Evolutionary conservation across 2,797 vertebrate species (phyloP), one percentile per base, ranked within the genome.

Genomic region (Sternarchorhynchus goeldii): DNA sequence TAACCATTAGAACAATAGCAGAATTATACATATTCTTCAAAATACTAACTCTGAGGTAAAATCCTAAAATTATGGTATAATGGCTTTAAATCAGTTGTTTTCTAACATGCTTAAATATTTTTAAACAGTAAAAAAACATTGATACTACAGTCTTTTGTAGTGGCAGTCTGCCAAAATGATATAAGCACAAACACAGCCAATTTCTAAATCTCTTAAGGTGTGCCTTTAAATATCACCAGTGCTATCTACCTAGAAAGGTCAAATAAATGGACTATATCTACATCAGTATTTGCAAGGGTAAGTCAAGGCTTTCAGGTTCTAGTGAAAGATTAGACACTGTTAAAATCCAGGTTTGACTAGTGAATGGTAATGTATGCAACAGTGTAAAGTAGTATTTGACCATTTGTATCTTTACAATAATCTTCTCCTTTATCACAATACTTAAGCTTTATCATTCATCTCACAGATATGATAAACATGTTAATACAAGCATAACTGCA

Each of bases 331-430:
- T 45, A 2, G 41, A 2, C 41, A 45, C 41, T 45, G 41, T 45
- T 78, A 73, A 57, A 78, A 34, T 25, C 12, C 67, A 63, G 76
- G 55, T 71, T 53, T 72, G 60, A 17, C 50, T 45, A 78, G 18
- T 32, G 68, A 50, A 39, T 60, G 55, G 36, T 72, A 59, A 73
- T 72, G 18, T 58, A 50, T n/a, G 59, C 31, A 39, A 56, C 2
- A 6, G 8, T n/a, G 31, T 78, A 71, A 78, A 65, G 72, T 56
- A 72, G 31, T 14, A 64, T 25, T 25, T 25, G 34, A 59, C 32
- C 64, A 12, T 14, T 1, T 3, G 65, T 0, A 64, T 63, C 41
- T 70, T 62, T n/a, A 55, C 4, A 36, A n/a, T 72, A 78, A 71
- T 71, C 50, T 45, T 63, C 31, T 17, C 25, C 20, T 57, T 72